Base-by-base conservation (phyloP, 2,888 invertebrate species). In the Linyphia triangularis region DNA sequence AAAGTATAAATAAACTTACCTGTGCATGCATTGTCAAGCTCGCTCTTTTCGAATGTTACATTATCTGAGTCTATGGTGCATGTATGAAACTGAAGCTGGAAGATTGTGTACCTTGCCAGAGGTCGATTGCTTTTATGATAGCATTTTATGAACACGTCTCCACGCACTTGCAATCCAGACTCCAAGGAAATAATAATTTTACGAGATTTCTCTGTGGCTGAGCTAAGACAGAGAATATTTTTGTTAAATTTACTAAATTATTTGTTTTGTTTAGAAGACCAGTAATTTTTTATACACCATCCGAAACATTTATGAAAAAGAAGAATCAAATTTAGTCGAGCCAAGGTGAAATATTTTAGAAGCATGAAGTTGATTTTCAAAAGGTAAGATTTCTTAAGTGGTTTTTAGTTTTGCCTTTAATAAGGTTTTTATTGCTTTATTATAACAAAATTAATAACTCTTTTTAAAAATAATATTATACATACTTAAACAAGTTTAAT, bases 71-170 rank as follows among this genome's bases (percentile, higher is more conserved):
- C 95, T 90, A 98, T 96, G 79, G 97, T 97, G 93, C 98, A 98
- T 4, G 98, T 98, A 94, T 98, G 98, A 94, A 98, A 97, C 95
- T 98, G 96, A 92, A 96, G 96, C 73, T 96, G 95, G 94, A 97
- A 97, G 91, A 97, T 95, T n/a, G 96, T 94, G 91, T 95, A 95
- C 61, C 95, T 93, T 69, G 90, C 91, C n/a, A 90, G 86, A 10
- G 91, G 91, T 9, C 90, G 85, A 51, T 81, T 83, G 40, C 91
- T 93, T 92, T 96, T 94, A 91, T 97, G 95, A 94, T 97, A 98
- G 92, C 97, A 97, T 93, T 97, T 97, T 92, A 98, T 95, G 89
- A 98, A 94, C 91, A 98, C 96, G 93, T 98, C 98, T 16, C 98
- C 98, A 77, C 97, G 95, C 19, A 98, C 94, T 78, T 96, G 95